A percentile compares a stretch with the other conserved stretches of the same genome.
Conservation (phyloP, 2,797 vertebrate species). For the Vireo griseus region DNA sequence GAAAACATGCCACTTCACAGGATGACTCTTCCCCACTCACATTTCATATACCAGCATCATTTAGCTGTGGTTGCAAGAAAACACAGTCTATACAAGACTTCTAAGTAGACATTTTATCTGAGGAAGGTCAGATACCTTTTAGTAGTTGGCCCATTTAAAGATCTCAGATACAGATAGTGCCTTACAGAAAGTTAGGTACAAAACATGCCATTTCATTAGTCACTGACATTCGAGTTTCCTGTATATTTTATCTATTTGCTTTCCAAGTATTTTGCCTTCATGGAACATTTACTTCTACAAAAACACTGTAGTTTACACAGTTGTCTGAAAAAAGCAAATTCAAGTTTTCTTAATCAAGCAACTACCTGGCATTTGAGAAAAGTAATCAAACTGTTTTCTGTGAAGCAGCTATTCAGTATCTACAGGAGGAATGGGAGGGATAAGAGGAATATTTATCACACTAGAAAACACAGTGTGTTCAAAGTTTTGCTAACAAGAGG, state of each 20-base stretch:
- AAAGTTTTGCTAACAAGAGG: not conserved
- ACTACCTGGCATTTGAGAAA: not conserved
- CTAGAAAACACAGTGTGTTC: not conserved
- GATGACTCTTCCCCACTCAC: not conserved
- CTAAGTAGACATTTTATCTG: fast-evolving
- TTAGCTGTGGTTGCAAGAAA: not conserved
- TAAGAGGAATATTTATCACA: not conserved
- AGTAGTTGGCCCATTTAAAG: not conserved
- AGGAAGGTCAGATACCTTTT: not conserved
- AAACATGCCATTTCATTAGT: not conserved
- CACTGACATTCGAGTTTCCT: constrained; percentile 12
- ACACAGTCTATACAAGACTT: not conserved
- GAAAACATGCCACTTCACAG: not conserved
- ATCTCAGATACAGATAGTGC: not conserved
- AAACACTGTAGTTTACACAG: not conserved
- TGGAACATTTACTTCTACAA: not conserved
- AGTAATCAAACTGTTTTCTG: not conserved
- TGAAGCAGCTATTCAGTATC: not conserved
- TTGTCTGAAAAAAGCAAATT: not conserved
- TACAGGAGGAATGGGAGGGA: not conserved
- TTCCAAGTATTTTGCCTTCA: constrained; percentile 34
- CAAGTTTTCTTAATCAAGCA: not conserved
- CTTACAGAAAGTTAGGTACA: not conserved
- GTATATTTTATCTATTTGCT: constrained; percentile 2
- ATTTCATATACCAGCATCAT: not conserved